Evolutionary conservation across 2,113 vertebrate species (phyloP).

Genomic region (Aspidoscelis tigris): DNA sequence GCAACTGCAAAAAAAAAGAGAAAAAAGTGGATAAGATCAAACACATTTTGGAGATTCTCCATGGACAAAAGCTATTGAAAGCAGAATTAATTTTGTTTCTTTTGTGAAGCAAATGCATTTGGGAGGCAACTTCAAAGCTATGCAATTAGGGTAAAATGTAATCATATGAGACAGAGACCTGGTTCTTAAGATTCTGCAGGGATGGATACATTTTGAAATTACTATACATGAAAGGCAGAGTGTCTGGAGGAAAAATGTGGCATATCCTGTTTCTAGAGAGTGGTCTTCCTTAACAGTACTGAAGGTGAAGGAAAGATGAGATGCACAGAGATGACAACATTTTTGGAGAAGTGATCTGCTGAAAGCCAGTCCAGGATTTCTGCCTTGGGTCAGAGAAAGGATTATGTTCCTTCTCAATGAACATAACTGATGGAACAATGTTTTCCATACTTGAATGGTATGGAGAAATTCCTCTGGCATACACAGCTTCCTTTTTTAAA

Average conservation of each 20-base stretch:
- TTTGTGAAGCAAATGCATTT: not conserved
- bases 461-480: no score
- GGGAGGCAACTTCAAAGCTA: conserved; percentile 22
- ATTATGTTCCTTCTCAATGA: not conserved
- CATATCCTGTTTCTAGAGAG: not conserved
- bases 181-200: not conserved
- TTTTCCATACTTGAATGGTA: no score
- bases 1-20: no score
- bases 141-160: not conserved
- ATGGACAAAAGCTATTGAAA: conserved; percentile 10
- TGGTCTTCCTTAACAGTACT: not conserved
- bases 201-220: conserved; percentile 7
- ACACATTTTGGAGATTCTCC: not conserved
- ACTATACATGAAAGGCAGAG: conserved; percentile 9
- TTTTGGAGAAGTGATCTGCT: not conserved
- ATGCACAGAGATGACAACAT: not conserved
- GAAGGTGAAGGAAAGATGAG: not conserved
- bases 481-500: no score
- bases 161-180: not conserved
- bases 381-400: not conserved
- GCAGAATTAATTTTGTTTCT: conserved; percentile 8
- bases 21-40: not conserved
- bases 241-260: not conserved
- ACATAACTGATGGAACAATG: no score
- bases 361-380: not conserved